A percentile compares a stretch with the other conserved stretches of the same genome.
These are phyloP conservation scores for Leptopilina clavipes DNA, from an alignment of 1,140 invertebrate species.

Conservation along the genomic window DNA sequence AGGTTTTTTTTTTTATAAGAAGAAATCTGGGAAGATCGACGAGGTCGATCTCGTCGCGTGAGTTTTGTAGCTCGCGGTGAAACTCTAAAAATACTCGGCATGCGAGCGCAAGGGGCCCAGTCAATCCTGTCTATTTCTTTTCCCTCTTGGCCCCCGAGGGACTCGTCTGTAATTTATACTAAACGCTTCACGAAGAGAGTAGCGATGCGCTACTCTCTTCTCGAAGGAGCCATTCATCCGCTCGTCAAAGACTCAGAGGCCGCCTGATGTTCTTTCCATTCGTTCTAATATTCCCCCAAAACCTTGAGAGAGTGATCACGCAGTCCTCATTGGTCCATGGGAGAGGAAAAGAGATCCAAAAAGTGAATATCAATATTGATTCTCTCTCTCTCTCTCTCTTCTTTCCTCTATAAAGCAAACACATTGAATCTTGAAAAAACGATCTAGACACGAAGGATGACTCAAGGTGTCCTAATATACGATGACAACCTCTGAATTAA, in stretches of 20 bases:
- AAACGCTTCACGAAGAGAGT: conserved; percentile 39
- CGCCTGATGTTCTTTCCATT: not conserved
- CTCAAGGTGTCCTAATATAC: conserved; percentile 31
- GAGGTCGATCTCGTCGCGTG: conserved; percentile 33
- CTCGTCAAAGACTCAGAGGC: conserved; percentile 33
- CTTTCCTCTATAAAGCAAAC: not conserved
- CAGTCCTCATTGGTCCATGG: conserved; percentile 25
- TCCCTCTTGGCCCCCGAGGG: conserved; percentile 36
- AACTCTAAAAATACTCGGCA: conserved; percentile 47
- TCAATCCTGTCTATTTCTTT: conserved; percentile 40
- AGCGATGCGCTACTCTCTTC: conserved; percentile 19
- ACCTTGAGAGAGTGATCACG: not conserved
- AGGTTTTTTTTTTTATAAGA: not conserved
- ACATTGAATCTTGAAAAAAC: conserved; percentile 14
- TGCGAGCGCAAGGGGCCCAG: conserved; percentile 4
- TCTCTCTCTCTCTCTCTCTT: too few relatives aligned
- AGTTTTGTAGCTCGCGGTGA: conserved; percentile 48
- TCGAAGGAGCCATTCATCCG: conserved; percentile 15
- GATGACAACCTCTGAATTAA: conserved; percentile 18
- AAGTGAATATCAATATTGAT: conserved; percentile 25
- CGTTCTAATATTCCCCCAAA: not conserved
- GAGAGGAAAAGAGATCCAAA: conserved; percentile 22
- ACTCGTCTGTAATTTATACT: conserved; percentile 43
- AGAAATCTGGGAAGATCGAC: conserved; percentile 34
- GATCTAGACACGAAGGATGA: conserved; percentile 21